phyloP scores from a whole-genome alignment of 2,888 invertebrate genomes.

The Sphaerophoria rueppellii region DNA sequence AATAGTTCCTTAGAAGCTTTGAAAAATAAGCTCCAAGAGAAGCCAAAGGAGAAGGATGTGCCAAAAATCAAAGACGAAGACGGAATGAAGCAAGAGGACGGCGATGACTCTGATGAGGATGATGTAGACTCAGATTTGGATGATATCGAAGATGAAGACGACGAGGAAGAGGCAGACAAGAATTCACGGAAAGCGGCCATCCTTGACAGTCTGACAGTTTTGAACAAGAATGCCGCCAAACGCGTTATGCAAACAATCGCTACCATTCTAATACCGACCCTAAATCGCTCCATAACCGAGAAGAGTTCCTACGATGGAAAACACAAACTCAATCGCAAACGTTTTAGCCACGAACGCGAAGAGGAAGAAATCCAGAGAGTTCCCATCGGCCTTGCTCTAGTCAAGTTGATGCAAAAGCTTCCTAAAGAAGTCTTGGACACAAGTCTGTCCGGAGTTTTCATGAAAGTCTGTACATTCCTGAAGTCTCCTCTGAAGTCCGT shows the following conservation, averaged over 20 bases:
- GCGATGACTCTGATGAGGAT: slow-evolving; percentile 80
- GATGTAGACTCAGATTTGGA: slow-evolving; percentile 75
- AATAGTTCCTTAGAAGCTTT: slow-evolving; percentile 74
- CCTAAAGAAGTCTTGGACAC: slow-evolving; percentile 89
- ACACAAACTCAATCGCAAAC: slow-evolving; percentile 90
- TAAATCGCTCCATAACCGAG: slow-evolving; percentile 88
- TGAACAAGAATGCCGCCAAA: slow-evolving; percentile 89
- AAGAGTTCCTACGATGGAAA: slow-evolving; percentile 88
- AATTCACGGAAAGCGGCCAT: slow-evolving; percentile 75
- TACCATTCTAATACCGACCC: slow-evolving; percentile 89
- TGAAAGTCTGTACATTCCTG: slow-evolving; percentile 94
- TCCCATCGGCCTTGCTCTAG: slow-evolving; percentile 95
- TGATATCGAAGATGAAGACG: slow-evolving; percentile 68
- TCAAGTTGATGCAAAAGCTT: slow-evolving; percentile 94
- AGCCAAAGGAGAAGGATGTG: slow-evolving; percentile 64
- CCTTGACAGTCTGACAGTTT: slow-evolving; percentile 82
- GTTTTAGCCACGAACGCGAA: slow-evolving; percentile 88
- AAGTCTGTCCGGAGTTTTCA: slow-evolving; percentile 92
- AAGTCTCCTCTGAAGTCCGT: slow-evolving; percentile 95
- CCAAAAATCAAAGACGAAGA: slow-evolving; percentile 67
- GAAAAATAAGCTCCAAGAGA: slow-evolving; percentile 76
- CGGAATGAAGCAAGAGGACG: slow-evolving; percentile 75
- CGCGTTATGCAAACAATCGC: slow-evolving; percentile 89
- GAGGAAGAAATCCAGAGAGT: slow-evolving; percentile 94
- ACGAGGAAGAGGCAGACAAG: slow-evolving; percentile 81